These are phyloP conservation scores for Lepisosteus osseus DNA, from an alignment of 2,113 vertebrate genomes.

Conservation along the genomic window DNA sequence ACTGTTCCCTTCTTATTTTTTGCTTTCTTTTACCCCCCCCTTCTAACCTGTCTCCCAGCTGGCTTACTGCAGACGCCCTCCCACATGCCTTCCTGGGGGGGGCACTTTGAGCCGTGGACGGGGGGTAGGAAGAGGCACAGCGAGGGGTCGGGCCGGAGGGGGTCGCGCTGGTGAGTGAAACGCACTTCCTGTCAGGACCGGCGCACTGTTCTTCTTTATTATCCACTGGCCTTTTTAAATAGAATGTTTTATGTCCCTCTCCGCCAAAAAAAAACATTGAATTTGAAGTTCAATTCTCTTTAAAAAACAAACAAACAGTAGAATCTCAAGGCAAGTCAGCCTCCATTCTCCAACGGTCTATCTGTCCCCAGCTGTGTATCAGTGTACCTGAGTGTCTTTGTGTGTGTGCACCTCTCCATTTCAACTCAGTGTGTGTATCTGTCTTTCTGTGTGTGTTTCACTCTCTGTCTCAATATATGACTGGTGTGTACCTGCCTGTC, in stretches of 20 bases:
- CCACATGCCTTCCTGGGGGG: constrained; percentile 38
- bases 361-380: background rate
- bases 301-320: too few species aligned
- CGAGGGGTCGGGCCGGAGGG: constrained; percentile 33
- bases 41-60: constrained; percentile 19
- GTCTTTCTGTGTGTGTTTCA: background rate
- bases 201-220: too few species aligned
- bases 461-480: too few species aligned
- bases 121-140: constrained; percentile 40
- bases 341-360: too few species aligned
- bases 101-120: constrained; percentile 35
- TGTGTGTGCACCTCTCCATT: background rate
- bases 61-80: constrained; percentile 42
- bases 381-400: background rate
- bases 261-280: too few species aligned
- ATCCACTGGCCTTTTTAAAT: background rate
- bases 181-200: background rate
- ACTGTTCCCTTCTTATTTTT: too few species aligned
- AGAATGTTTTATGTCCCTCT: too few species aligned
- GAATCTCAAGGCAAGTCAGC: too few species aligned
- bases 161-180: constrained; percentile 40
- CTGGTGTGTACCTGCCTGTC: background rate
- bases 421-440: background rate
- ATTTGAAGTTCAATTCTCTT: too few species aligned
- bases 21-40: too few species aligned